Evolutionary conservation across 2,113 vertebrate species (phyloP).

Genomic region (Chaetops frenatus): DNA sequence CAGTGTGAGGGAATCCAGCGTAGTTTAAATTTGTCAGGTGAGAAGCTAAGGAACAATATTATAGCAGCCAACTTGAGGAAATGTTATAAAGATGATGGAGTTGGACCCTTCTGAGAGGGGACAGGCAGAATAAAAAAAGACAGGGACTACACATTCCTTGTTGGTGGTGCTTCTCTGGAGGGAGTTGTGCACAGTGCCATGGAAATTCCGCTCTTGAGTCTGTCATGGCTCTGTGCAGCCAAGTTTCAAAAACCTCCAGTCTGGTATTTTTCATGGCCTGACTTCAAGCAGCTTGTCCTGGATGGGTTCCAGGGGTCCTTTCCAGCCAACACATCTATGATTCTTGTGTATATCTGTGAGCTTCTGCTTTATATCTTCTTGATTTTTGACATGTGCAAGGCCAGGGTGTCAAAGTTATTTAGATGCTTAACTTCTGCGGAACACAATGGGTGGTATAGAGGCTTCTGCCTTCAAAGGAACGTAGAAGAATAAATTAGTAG

Average conservation of each 20-base stretch:
- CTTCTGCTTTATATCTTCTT: background rate
- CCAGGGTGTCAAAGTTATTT: background rate
- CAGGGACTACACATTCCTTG: background rate
- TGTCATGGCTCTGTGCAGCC: background rate
- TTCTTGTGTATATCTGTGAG: background rate
- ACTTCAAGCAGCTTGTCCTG: background rate
- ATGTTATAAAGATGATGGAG: background rate
- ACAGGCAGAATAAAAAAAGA: background rate
- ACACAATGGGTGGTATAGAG: background rate
- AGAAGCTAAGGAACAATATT: background rate
- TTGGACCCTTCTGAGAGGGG: background rate
- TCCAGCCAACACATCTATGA: background rate
- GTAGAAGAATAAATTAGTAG: background rate
- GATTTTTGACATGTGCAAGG: background rate
- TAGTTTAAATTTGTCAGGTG: background rate
- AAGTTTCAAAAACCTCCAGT: background rate
- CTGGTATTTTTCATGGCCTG: background rate
- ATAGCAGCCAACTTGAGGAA: background rate
- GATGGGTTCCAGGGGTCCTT: background rate
- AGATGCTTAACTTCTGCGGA: background rate
- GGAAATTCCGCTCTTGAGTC: background rate
- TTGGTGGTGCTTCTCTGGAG: background rate
- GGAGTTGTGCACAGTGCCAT: accelerated
- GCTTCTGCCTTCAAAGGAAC: background rate
- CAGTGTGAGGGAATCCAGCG: accelerated